These are phyloP conservation scores for Amiota communis DNA, from an alignment of 2,888 invertebrate species.

Conservation along the genomic window DNA sequence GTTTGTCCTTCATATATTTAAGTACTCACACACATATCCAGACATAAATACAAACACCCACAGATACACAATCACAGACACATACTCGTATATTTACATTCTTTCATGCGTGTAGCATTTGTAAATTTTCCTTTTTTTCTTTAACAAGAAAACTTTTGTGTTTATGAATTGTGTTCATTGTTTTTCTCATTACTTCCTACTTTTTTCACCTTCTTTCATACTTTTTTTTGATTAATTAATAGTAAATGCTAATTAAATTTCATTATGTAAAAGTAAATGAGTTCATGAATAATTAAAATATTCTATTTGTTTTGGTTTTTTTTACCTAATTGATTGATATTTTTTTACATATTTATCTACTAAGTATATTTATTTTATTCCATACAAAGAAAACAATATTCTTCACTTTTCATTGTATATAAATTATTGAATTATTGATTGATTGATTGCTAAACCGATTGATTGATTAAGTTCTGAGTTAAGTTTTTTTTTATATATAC, in stretches of 20 bases:
- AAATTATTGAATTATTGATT: neutral
- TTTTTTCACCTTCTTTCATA: neutral
- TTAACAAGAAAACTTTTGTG: neutral
- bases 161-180: slow-evolving; percentile 1
- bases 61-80: neutral
- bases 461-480: too few relatives aligned
- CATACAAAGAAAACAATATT: too few relatives aligned
- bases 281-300: slow-evolving; percentile 12
- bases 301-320: neutral
- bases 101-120: neutral
- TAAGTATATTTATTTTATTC: neutral
- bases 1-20: slow-evolving; percentile 60
- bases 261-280: neutral
- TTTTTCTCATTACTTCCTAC: neutral
- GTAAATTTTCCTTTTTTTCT: neutral
- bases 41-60: slow-evolving; percentile 36
- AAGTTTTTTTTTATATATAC: too few relatives aligned
- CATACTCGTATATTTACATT: slow-evolving; percentile 29
- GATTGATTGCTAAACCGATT: neutral
- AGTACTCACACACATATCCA: slow-evolving; percentile 37
- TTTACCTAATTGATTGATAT: neutral
- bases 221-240: slow-evolving; percentile 17
- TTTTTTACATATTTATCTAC: neutral
- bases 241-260: slow-evolving; percentile 14
- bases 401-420: neutral